phyloP scores from a whole-genome alignment of 2,113 vertebrate species.

The Dasyurus viverrinus region DNA sequence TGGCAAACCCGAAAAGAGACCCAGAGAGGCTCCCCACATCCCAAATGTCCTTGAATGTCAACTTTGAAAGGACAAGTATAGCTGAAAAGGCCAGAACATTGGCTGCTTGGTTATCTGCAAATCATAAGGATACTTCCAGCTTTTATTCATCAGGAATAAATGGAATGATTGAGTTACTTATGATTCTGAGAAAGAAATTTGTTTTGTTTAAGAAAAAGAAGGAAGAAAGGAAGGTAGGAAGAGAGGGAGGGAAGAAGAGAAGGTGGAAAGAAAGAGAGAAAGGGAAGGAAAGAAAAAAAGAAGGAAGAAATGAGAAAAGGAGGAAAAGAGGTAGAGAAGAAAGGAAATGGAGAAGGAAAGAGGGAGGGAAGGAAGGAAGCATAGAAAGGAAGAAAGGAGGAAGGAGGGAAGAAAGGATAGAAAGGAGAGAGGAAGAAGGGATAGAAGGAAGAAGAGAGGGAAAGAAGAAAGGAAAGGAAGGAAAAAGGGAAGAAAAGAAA shows the following conservation, averaged over 20 bases:
- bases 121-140: not conserved
- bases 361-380: not conserved
- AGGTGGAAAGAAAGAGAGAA: not conserved
- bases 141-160: constrained; percentile 48
- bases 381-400: no score
- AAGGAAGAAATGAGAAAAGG: not conserved
- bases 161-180: not conserved
- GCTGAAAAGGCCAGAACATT: constrained; percentile 17
- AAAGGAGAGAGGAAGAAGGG: no score
- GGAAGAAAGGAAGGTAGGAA: not conserved
- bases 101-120: not conserved
- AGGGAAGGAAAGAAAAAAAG: no score
- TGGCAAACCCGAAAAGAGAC: constrained; percentile 58
- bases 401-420: not conserved
- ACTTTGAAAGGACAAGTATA: constrained; percentile 45
- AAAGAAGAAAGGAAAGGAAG: not conserved
- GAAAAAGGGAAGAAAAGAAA: not conserved
- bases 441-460: no score
- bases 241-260: not conserved
- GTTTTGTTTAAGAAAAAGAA: not conserved
- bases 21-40: constrained; percentile 58
- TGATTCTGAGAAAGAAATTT: not conserved
- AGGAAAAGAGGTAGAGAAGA: not conserved
- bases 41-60: constrained; percentile 51
- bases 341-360: not conserved